These are phyloP conservation scores for Mandrillus leucophaeus DNA, from an alignment of 2,113 vertebrate genomes.

Conservation along the genomic window DNA sequence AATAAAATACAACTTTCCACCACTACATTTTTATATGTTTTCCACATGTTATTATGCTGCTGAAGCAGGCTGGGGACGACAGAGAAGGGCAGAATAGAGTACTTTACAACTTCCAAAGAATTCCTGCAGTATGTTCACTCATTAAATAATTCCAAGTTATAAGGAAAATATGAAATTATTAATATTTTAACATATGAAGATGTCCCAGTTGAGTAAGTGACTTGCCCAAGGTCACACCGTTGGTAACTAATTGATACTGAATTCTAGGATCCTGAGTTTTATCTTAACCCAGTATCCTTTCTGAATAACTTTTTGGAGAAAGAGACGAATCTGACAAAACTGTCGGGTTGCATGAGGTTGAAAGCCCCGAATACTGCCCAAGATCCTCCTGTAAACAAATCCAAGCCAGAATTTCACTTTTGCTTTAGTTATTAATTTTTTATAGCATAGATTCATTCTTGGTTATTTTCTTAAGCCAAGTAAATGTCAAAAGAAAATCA, in stretches of 20 bases:
- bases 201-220: background rate
- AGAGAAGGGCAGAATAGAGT: background rate
- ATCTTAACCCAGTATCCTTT: background rate
- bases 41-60: background rate
- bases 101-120: background rate
- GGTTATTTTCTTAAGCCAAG: conserved; percentile 45
- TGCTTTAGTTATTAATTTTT: conserved; percentile 32
- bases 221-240: background rate
- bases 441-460: background rate
- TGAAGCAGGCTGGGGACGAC: background rate
- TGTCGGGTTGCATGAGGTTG: background rate
- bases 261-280: background rate
- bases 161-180: background rate
- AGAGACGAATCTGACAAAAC: background rate
- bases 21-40: background rate
- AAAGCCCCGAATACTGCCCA: background rate
- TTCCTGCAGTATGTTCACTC: background rate
- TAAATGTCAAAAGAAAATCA: conserved; percentile 47
- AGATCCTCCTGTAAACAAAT: background rate
- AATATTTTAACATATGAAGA: background rate
- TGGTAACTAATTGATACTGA: background rate
- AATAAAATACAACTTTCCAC: background rate
- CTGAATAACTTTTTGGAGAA: background rate
- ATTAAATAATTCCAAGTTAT: background rate
- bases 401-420: conserved; percentile 37